phyloP scores from a whole-genome alignment of 1,140 invertebrate genomes.

The Cardiocondyla obscurior region DNA sequence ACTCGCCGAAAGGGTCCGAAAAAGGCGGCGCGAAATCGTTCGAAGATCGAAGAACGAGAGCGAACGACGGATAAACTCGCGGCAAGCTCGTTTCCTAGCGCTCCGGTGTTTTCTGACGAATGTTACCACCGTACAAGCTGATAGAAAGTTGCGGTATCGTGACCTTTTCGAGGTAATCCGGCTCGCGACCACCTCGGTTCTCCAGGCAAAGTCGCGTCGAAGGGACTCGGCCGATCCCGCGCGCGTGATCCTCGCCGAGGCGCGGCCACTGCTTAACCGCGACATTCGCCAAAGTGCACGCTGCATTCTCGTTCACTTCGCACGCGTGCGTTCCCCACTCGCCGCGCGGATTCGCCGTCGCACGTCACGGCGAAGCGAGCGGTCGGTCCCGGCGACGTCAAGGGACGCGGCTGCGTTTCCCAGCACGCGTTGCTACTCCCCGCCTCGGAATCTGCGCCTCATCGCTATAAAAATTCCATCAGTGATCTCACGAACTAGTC shows the following conservation, averaged over 20 bases:
- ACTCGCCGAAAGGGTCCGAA: too few species aligned
- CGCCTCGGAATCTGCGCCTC: too few species aligned
- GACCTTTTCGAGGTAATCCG: too few species aligned
- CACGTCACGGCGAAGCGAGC: slow-evolving; percentile 37
- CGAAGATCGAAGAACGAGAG: too few species aligned
- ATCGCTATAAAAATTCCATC: not conserved
- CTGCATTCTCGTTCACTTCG: slow-evolving; percentile 4
- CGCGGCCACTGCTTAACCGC: slow-evolving; percentile 63
- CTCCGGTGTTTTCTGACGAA: too few species aligned
- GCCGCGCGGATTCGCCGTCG: slow-evolving; percentile 61
- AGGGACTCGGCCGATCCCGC: not conserved
- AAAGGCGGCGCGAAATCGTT: not conserved
- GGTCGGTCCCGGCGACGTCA: not conserved
- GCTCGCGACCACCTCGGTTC: not conserved
- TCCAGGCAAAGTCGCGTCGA: not conserved
- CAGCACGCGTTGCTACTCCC: not conserved
- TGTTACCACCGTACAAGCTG: too few species aligned
- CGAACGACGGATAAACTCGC: too few species aligned
- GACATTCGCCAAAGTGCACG: slow-evolving; percentile 18
- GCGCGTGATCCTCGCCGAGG: slow-evolving; percentile 26
- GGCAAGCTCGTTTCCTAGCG: too few species aligned
- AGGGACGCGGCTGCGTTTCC: slow-evolving; percentile 35
- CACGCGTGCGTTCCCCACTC: slow-evolving; percentile 58
- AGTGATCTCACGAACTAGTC: not conserved
- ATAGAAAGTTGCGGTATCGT: not conserved